Base-by-base conservation (phyloP, 2,113 vertebrate genomes). In the Eublepharis macularius region DNA sequence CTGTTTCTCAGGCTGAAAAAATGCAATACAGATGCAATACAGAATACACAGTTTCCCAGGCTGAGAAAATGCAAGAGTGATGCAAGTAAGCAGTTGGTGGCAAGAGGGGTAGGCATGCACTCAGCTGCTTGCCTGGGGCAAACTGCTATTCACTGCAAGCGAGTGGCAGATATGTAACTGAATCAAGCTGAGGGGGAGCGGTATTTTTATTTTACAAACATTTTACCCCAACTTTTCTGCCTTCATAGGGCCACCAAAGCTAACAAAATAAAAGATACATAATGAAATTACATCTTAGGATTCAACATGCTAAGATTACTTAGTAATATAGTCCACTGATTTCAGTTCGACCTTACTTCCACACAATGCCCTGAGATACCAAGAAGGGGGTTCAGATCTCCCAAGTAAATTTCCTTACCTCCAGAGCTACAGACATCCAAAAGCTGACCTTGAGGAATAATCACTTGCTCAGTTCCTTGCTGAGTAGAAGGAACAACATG, bases 401-500 rank as follows among this genome's bases (percentile, higher is more conserved):
- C n/a, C 43, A 68, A 13, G 4, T 86, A 80, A 90, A 94, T 63
- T 63, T 26, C 60, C 95, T 96, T 81, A 97, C 97, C 94, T 81
- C 73, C 94, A 0, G 85, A 81, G 78, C 91, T 84, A 36, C 90
- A 86, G 57, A 95, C 86, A 91, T 97, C 95, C 79, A 96, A 49
- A 80, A 96, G 91, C 0, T 96, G 96, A 43, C 94, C 95, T 75
- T 96, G 97, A 92, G 97, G 97, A 90, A 97, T 92, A 86, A 97
- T 94, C 86, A 97, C 93, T 84, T 97, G 97, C 14, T 95, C 84
- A 90, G 94, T 92, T 90, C 91, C 95, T 86, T 96, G 84, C 81
- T 96, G 96, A 70, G 90, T 89, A 85, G 97, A 95, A 90, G 96
- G 97, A 92, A 97, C 95, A 79, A 97, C 95, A 39, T 94, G 95